These are phyloP conservation scores for Lysandra bellargus DNA, from an alignment of 2,888 invertebrate species.

Conservation along the genomic window DNA sequence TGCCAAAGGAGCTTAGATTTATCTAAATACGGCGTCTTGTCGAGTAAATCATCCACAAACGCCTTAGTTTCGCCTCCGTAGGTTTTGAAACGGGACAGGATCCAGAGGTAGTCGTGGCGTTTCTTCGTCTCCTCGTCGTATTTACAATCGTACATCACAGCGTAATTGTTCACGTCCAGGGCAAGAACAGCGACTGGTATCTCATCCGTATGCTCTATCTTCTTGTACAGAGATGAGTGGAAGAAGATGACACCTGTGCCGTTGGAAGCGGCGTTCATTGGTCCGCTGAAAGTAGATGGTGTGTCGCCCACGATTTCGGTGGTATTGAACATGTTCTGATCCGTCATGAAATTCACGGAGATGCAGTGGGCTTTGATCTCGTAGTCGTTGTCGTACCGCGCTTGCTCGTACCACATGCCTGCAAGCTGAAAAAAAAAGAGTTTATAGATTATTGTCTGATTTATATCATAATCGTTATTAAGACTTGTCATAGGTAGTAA, in stretches of 20 bases:
- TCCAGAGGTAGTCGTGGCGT: slow-evolving; percentile 24
- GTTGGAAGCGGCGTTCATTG: not conserved
- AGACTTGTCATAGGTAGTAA: too few relatives aligned
- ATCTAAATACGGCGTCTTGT: slow-evolving; percentile 8
- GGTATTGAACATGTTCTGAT: not conserved
- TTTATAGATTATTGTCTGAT: too few relatives aligned
- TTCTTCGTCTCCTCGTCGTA: slow-evolving; percentile 15
- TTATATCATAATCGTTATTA: too few relatives aligned
- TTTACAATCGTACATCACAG: not conserved
- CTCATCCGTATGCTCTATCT: not conserved
- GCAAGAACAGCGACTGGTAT: not conserved
- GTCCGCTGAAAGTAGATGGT: not conserved
- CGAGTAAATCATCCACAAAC: not conserved
- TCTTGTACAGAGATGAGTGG: not conserved
- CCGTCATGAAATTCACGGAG: not conserved
- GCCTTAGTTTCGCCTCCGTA: not conserved
- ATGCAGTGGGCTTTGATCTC: not conserved
- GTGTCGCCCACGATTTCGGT: not conserved
- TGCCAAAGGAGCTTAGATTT: slow-evolving; percentile 15
- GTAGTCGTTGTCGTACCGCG: not conserved
- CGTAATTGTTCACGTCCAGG: slow-evolving; percentile 4
- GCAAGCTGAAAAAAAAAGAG: not conserved
- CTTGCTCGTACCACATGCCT: not conserved
- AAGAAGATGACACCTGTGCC: not conserved
- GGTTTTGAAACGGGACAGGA: not conserved